A percentile compares a stretch with the other conserved stretches of the same genome.
Evolutionary conservation across 2,113 vertebrate species (phyloP).

Genomic region (Microtus pennsylvanicus): DNA sequence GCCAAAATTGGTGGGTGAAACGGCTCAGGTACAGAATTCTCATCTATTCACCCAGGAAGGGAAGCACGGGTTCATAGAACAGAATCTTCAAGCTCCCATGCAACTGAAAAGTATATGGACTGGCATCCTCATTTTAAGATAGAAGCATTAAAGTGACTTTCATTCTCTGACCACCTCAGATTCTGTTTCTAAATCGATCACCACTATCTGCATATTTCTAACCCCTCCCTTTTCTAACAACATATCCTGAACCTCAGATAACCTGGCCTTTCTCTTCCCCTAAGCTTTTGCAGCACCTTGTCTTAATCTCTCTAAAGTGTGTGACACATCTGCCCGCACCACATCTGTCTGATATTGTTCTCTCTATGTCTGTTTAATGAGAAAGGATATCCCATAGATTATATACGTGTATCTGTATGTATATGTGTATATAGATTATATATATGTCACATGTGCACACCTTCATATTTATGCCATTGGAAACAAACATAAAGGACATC

Average conservation of each 20-base stretch:
- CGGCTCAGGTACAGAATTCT: slow-evolving; percentile 76
- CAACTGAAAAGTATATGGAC: slow-evolving; percentile 70
- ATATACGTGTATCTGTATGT: neutral
- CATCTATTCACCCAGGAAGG: slow-evolving; percentile 69
- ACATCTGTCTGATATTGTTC: neutral
- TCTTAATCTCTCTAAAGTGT: neutral
- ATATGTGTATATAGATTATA: neutral
- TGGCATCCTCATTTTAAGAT: slow-evolving; percentile 70
- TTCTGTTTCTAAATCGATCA: neutral
- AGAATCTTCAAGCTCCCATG: slow-evolving; percentile 66
- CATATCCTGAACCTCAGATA: neutral
- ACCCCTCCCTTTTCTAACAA: neutral
- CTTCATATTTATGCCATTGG: neutral
- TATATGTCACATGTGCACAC: neutral
- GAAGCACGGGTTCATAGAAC: slow-evolving; percentile 68
- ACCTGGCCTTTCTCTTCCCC: neutral
- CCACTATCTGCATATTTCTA: neutral
- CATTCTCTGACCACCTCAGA: neutral
- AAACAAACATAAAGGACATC: slow-evolving; percentile 12
- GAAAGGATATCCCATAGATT: neutral
- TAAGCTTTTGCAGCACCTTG: slow-evolving; percentile 7
- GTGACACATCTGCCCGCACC: too few relatives aligned
- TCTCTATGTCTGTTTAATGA: neutral
- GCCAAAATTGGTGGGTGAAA: slow-evolving; percentile 73
- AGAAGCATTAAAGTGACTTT: slow-evolving; percentile 55